phyloP scores from a whole-genome alignment of 2,113 vertebrate species.

The Odocoileus hemionus region DNA sequence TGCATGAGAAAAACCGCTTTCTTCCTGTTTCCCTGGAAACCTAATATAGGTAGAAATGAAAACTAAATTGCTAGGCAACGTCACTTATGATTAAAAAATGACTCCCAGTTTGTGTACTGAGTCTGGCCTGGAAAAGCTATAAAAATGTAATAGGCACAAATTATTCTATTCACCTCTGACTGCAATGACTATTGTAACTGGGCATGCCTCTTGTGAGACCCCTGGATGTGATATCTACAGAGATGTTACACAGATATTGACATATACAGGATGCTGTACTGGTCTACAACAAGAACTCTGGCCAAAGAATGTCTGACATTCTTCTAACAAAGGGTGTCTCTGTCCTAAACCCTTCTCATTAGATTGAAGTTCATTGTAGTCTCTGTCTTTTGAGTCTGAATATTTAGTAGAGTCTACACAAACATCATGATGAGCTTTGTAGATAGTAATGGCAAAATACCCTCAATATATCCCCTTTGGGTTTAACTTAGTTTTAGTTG shows the following conservation, averaged over 20 bases:
- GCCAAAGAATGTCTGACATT: neutral
- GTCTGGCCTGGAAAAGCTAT: neutral
- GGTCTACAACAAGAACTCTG: neutral
- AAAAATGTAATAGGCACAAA: neutral
- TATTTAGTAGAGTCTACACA: neutral
- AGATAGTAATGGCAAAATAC: neutral
- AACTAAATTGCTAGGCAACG: slow-evolving; percentile 25
- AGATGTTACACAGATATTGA: neutral
- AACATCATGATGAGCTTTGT: neutral
- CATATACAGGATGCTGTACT: accelerated
- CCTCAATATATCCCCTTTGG: neutral
- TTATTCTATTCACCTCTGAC: neutral
- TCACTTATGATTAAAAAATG: neutral
- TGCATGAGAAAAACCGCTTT: neutral
- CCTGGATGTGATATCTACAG: neutral
- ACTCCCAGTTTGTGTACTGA: neutral
- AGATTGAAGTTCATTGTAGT: neutral
- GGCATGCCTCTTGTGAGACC: neutral
- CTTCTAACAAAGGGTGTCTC: neutral
- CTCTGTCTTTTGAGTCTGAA: neutral
- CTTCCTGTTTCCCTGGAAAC: slow-evolving; percentile 18
- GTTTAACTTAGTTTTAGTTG: neutral
- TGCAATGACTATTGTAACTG: neutral
- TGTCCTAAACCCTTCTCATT: neutral
- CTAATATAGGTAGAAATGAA: neutral